Evolutionary conservation across 2,888 invertebrate genomes (phyloP).

Genomic region (Parelbella ahira): DNA sequence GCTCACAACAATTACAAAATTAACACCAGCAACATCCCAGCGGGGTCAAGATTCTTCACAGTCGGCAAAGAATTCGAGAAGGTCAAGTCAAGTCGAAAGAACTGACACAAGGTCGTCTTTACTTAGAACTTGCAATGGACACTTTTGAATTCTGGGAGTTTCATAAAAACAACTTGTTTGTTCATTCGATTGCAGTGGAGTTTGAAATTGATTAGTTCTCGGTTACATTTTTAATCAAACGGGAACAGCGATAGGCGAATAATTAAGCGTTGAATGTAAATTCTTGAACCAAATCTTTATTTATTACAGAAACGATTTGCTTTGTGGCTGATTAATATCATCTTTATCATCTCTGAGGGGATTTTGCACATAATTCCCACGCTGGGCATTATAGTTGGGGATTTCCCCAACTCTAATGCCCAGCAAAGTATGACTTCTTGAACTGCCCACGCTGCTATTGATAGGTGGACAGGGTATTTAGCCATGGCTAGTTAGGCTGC

Average conservation of each 20-base stretch:
- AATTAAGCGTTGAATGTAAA: too few relatives aligned
- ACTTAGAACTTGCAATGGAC: constrained; percentile 9
- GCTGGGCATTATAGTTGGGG: too few relatives aligned
- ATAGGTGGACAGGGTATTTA: too few relatives aligned
- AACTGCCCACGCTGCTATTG: too few relatives aligned
- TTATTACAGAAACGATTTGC: too few relatives aligned
- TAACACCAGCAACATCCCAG: constrained; percentile 9
- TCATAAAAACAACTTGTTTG: constrained; percentile 9
- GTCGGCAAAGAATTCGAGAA: constrained; percentile 15
- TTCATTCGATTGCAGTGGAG: neutral
- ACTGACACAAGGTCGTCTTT: constrained; percentile 13
- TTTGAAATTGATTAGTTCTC: constrained; percentile 1
- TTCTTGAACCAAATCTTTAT: too few relatives aligned
- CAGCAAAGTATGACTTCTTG: too few relatives aligned
- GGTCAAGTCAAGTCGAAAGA: constrained; percentile 15
- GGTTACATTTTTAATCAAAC: neutral
- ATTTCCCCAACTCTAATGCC: too few relatives aligned
- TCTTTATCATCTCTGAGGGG: too few relatives aligned
- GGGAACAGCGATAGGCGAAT: neutral
- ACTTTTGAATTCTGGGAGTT: constrained; percentile 16
- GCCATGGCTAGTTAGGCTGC: too few relatives aligned
- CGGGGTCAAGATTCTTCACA: constrained; percentile 13
- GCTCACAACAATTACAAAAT: constrained; percentile 21
- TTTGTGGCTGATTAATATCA: too few relatives aligned
- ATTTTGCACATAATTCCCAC: too few relatives aligned